A percentile compares a stretch with the other conserved stretches of the same genome.
phyloP scores from a whole-genome alignment of 2,113 vertebrate species.

The Scomber japonicus region DNA sequence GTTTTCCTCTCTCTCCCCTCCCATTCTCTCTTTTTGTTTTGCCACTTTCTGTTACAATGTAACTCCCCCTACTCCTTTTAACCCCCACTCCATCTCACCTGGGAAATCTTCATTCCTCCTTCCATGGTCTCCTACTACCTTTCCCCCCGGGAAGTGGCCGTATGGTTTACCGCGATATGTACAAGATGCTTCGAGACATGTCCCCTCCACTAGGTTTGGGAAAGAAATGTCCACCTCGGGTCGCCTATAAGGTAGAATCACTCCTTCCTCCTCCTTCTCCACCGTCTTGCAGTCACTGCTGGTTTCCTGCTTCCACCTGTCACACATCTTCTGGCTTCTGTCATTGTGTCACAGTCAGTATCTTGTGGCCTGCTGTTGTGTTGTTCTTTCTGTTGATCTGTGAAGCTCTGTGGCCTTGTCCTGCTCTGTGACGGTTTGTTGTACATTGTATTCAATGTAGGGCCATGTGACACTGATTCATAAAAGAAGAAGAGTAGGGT shows the following conservation, averaged over 20 bases:
- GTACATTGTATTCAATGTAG: neutral
- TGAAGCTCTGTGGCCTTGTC: constrained; percentile 36
- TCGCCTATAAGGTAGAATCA: constrained; percentile 98
- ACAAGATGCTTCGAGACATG: constrained; percentile 99
- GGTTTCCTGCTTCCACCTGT: constrained; percentile 52
- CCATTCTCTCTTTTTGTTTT: constrained; percentile 76
- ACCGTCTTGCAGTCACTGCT: constrained; percentile 46
- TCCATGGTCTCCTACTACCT: constrained; percentile 53
- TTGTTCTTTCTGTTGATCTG: constrained; percentile 49
- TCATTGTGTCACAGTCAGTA: constrained; percentile 50
- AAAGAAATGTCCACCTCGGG: constrained; percentile 98
- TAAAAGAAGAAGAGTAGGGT: too few species aligned
- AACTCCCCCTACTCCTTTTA: constrained; percentile 18
- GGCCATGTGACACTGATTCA: neutral
- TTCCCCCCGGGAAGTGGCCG: constrained; percentile 89
- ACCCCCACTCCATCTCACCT: constrained; percentile 27
- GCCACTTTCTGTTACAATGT: constrained; percentile 57
- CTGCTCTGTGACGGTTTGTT: constrained; percentile 23
- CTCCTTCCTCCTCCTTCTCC: constrained; percentile 19
- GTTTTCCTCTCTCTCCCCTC: constrained; percentile 67
- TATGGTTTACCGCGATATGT: constrained; percentile 98
- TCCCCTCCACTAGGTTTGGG: constrained; percentile 98
- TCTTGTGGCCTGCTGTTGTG: constrained; percentile 46
- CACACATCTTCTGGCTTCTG: constrained; percentile 63
- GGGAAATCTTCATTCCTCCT: constrained; percentile 53